phyloP scores from a whole-genome alignment of 2,888 invertebrate species.

The Drosophila macrothrix region DNA sequence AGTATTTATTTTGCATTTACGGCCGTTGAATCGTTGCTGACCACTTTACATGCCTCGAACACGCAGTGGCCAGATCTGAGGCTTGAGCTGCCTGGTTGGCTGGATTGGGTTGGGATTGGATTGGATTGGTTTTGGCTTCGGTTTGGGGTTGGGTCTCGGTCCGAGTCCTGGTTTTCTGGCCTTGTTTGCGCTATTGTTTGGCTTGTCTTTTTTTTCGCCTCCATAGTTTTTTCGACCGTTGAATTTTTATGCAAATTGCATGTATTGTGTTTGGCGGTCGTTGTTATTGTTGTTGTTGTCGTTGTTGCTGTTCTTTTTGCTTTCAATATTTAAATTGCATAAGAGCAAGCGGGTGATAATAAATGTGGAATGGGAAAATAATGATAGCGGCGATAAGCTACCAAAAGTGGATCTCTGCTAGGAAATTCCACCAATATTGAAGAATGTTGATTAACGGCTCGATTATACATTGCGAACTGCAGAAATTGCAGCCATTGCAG shows the following conservation, averaged over 20 bases:
- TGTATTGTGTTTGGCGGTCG: constrained; percentile 49
- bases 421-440: constrained; percentile 86
- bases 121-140: neutral
- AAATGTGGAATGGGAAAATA: constrained; percentile 53
- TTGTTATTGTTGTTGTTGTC: constrained; percentile 8
- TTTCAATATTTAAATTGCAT: constrained; percentile 70
- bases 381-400: constrained; percentile 56
- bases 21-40: constrained; percentile 45
- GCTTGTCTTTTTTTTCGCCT: constrained; percentile 10
- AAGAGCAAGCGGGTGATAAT: constrained; percentile 52
- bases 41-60: constrained; percentile 23
- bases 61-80: constrained; percentile 26
- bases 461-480: constrained; percentile 5
- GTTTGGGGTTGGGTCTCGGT: neutral
- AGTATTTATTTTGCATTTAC: constrained; percentile 80
- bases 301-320: constrained; percentile 18
- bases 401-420: constrained; percentile 87
- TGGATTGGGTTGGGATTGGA: constrained; percentile 1
- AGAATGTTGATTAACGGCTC: constrained; percentile 23
- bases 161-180: neutral
- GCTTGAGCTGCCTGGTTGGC: constrained; percentile 6
- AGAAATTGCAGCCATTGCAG: too few relatives aligned
- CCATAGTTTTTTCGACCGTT: constrained; percentile 40
- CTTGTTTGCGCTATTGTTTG: constrained; percentile 10
- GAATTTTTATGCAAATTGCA: constrained; percentile 71